Evolutionary conservation across 2,113 vertebrate genomes (phyloP).

Genomic region (Vidua chalybeata): DNA sequence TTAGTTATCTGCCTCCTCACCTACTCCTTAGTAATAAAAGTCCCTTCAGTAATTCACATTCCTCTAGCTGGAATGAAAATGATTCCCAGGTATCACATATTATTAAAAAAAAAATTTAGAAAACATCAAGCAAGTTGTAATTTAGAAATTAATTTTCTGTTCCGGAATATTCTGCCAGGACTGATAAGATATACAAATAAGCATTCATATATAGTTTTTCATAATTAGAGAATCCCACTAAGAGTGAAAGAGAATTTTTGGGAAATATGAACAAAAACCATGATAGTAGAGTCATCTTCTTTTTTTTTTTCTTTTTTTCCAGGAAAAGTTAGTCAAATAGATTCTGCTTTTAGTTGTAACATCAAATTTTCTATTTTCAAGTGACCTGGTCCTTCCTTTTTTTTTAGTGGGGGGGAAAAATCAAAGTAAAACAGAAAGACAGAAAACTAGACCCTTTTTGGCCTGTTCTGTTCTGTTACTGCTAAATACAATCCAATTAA

Average conservation of each 20-base stretch:
- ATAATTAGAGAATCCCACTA: neutral
- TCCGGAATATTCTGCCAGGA: neutral
- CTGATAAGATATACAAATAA: neutral
- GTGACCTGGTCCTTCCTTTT: neutral
- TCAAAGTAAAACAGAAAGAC: neutral
- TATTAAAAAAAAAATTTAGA: neutral
- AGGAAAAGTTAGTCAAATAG: neutral
- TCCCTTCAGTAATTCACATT: neutral
- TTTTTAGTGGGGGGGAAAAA: neutral
- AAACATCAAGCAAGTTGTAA: neutral
- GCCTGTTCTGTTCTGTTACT: neutral
- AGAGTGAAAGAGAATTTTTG: neutral
- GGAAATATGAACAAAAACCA: neutral
- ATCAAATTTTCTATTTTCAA: neutral
- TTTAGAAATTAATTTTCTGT: neutral
- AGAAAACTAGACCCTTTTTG: neutral
- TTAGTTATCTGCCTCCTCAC: neutral
- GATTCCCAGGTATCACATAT: neutral
- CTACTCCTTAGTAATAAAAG: neutral
- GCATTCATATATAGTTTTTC: neutral
- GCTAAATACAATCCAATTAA: neutral
- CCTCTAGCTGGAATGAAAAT: neutral
- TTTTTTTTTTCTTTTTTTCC: neutral
- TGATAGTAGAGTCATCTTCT: neutral
- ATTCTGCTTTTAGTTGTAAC: neutral